Percentiles rank a stretch among this genome's conserved stretches.
These are phyloP conservation scores for Spheniscus mendiculus DNA, from an alignment of 2,113 vertebrate species.

Conservation along the genomic window DNA sequence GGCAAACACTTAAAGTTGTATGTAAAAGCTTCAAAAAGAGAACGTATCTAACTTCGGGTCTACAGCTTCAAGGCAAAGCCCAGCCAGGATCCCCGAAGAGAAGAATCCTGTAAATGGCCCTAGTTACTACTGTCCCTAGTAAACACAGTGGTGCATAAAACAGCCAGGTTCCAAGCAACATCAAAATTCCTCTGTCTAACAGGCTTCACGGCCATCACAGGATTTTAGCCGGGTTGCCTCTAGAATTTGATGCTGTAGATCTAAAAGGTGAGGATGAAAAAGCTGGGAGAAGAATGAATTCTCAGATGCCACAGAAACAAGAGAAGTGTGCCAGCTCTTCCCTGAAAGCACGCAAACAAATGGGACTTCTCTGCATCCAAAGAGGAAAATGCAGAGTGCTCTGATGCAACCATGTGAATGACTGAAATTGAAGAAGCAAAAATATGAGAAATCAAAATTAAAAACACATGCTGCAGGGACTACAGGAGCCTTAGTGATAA, in stretches of 20 bases:
- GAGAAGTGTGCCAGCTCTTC: neutral
- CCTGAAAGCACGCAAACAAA: neutral
- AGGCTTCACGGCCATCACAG: neutral
- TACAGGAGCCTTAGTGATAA: neutral
- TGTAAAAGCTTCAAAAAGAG: neutral
- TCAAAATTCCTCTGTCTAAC: neutral
- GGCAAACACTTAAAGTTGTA: neutral
- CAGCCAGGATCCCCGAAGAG: neutral
- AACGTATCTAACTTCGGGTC: neutral
- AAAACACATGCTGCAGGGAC: neutral
- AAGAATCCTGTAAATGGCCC: neutral
- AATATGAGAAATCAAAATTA: neutral
- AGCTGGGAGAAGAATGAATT: neutral
- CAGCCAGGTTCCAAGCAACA: neutral
- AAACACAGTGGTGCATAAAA: neutral
- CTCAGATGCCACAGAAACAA: neutral
- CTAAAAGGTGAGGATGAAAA: neutral
- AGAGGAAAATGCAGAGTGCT: neutral
- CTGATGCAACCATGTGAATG: neutral
- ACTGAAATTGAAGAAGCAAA: neutral
- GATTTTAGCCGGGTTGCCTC: neutral
- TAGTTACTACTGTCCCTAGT: neutral
- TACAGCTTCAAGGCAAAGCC: neutral
- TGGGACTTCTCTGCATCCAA: rapidly evolving
- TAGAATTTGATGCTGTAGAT: neutral